Base-by-base conservation (phyloP, 1,140 invertebrate species). In the Drosophila repletoides region DNA sequence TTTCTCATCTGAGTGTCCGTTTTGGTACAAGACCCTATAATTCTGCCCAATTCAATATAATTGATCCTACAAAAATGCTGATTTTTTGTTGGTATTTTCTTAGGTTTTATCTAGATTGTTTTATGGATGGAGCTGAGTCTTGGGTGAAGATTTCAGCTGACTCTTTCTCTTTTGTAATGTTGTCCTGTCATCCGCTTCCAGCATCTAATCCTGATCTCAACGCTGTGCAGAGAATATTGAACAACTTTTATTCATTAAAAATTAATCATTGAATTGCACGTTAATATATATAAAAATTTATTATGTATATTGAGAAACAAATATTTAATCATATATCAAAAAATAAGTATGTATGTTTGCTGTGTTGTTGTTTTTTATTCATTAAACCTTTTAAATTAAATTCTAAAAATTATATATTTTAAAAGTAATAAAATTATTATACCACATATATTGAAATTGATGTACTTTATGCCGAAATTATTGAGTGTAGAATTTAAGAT, bases 291-390 rank as follows among this genome's bases (percentile, higher is more conserved):
- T 41, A 31, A 1, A 22, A 38, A 45, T 45, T 21, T 63, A 7
- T 22, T 14, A 36, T 34, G 14, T 51, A 26, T 40, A 40, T 49
- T 45, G 10, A 6, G 17, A 15, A 29, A 36, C 10, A 19, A 3
- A 33, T 7, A 52, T 28, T 19, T 24, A 51, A 29, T 59, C 34
- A 17, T 28, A 61, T 26, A 26, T 33, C 6, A 14, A 49, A 59
- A 3, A 43, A 21, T 34, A 45, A 36, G 5, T 59, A 48, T 59
- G 34, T 52, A 41, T 55, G 51, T 15, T 43, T 55, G 51, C 21
- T 43, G 17, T 36, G 15, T 49, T 66, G 28, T 28, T 43, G 10
- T 26, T 67, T 66, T n/a, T 67, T 67, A 67, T 60, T 67, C 64
- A 67, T 60, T 60, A 67, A 67, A 33, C 7, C 33, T 66, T 29